These are phyloP conservation scores for Rutilus rutilus DNA, from an alignment of 2,113 vertebrate species.

Conservation along the genomic window DNA sequence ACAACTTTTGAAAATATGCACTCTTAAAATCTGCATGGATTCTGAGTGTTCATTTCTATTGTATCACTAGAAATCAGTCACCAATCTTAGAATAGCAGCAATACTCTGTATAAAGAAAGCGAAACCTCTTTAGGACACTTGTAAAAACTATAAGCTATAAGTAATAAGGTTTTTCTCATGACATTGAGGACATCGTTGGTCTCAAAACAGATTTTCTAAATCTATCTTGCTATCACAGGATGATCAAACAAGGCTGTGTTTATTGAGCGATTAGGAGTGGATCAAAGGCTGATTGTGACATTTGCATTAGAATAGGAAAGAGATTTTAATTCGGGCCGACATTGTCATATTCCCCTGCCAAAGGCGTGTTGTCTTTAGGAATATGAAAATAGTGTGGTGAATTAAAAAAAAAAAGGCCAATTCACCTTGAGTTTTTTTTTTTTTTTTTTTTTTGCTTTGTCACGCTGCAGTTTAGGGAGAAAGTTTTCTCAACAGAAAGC, in stretches of 20 bases:
- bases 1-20: no score
- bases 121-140: neutral
- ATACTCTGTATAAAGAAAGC: constrained; percentile 1
- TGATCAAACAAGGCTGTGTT: constrained; percentile 70
- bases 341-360: constrained; percentile 47
- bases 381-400: neutral
- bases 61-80: no score
- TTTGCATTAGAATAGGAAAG: constrained; percentile 64
- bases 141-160: neutral
- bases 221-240: constrained; percentile 65
- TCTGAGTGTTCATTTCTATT: no score
- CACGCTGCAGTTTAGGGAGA: neutral
- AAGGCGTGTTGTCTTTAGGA: neutral
- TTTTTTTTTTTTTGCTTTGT: neutral
- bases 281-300: constrained; percentile 69
- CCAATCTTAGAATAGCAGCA: neutral
- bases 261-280: constrained; percentile 68
- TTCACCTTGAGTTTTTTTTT: neutral
- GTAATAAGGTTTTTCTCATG: constrained; percentile 17
- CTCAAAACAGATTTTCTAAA: constrained; percentile 64
- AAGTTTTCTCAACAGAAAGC: constrained; percentile 1
- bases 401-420: no score
- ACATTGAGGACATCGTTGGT: constrained; percentile 58
- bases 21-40: no score
- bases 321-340: constrained; percentile 57